Evolutionary conservation across 2,888 invertebrate species (phyloP).

Genomic region (Campaea margaritaria): DNA sequence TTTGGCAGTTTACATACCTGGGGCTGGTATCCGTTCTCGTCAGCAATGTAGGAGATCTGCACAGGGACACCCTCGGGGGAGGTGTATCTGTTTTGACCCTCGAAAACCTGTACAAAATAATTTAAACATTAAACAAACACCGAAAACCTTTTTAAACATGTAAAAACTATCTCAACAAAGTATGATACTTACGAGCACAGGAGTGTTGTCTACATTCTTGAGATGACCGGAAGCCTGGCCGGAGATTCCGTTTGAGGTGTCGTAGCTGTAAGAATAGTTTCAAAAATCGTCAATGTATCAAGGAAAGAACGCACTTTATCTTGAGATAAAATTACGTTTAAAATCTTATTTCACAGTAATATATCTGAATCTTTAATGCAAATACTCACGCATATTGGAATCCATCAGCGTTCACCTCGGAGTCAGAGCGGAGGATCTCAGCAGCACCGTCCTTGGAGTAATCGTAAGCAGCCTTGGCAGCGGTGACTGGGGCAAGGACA

Average conservation of each 20-base stretch:
- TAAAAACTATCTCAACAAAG: neutral
- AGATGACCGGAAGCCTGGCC: conserved; percentile 34
- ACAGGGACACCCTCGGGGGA: conserved; percentile 86
- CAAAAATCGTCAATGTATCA: neutral
- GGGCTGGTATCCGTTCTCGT: conserved; percentile 88
- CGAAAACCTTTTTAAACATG: too few species aligned
- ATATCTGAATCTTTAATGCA: neutral
- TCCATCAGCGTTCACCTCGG: conserved; percentile 48
- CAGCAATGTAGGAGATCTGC: conserved; percentile 85
- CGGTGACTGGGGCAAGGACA: neutral
- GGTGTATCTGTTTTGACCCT: conserved; percentile 81
- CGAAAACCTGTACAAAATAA: conserved; percentile 56
- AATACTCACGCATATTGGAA: conserved; percentile 27
- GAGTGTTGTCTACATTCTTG: conserved; percentile 30
- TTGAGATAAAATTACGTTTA: too few species aligned
- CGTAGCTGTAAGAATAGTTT: conserved; percentile 30
- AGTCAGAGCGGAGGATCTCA: conserved; percentile 47
- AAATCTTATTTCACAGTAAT: neutral
- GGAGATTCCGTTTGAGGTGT: conserved; percentile 36
- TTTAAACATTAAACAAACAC: neutral
- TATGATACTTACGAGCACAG: conserved; percentile 32
- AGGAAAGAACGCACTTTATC: neutral
- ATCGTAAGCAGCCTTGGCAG: conserved; percentile 23
- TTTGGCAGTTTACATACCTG: conserved; percentile 60
- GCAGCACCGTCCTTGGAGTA: conserved; percentile 44